phyloP scores from a whole-genome alignment of 2,888 invertebrate genomes.

The Agrilus biguttatus region DNA sequence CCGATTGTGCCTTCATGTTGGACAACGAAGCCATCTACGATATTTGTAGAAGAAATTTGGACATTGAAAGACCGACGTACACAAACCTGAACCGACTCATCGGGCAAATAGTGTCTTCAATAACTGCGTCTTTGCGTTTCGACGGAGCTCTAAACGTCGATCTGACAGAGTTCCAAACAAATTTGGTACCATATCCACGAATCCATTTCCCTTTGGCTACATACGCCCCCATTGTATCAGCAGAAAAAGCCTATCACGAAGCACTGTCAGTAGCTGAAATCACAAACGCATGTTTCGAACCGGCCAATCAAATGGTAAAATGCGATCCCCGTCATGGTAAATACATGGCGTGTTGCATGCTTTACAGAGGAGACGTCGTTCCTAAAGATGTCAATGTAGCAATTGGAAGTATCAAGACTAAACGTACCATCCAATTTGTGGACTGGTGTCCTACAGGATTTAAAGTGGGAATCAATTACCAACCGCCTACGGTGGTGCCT shows the following conservation, averaged over 20 bases:
- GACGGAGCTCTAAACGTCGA: constrained; percentile 46
- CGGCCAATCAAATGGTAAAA: constrained; percentile 43
- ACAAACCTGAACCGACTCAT: constrained; percentile 48
- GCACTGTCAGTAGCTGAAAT: constrained; percentile 41
- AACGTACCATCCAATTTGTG: constrained; percentile 30
- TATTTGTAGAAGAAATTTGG: constrained; percentile 44
- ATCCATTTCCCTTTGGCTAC: constrained; percentile 46
- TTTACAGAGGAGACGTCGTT: constrained; percentile 30
- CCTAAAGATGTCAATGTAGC: constrained; percentile 39
- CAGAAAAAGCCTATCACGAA: constrained; percentile 44
- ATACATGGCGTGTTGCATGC: constrained; percentile 44
- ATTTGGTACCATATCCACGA: constrained; percentile 43
- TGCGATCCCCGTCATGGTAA: constrained; percentile 39
- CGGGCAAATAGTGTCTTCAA: constrained; percentile 38
- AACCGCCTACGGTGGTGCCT: constrained; percentile 33
- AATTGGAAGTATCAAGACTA: constrained; percentile 43
- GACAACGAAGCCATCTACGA: constrained; percentile 33
- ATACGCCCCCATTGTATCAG: constrained; percentile 41
- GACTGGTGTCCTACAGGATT: constrained; percentile 30
- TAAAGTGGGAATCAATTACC: constrained; percentile 36
- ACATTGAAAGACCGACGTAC: constrained; percentile 45
- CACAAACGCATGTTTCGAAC: constrained; percentile 48
- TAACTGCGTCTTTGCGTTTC: constrained; percentile 44
- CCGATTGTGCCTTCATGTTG: constrained; percentile 46
- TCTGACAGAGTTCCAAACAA: constrained; percentile 44